Evolutionary conservation across 2,113 vertebrate species (phyloP).

Genomic region (Tragelaphus imberbis): DNA sequence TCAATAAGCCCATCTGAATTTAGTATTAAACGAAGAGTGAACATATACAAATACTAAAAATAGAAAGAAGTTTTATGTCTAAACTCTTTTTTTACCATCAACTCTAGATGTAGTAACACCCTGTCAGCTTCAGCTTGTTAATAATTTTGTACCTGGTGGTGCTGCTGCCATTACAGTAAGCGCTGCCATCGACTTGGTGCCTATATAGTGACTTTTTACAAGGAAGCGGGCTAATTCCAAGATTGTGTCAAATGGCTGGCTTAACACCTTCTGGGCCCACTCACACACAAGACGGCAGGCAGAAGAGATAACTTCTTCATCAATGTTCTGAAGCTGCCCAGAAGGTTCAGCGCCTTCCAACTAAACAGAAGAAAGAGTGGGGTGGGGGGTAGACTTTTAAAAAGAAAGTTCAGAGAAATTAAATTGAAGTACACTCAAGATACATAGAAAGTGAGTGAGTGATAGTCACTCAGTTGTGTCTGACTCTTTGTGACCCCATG

Average conservation of each 20-base stretch:
- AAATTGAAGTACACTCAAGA: background rate
- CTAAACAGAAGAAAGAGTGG: conserved; percentile 77
- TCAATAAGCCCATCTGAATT: background rate
- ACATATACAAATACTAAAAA: background rate
- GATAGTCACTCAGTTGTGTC: background rate
- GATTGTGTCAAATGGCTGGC: conserved; percentile 95
- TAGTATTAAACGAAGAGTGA: background rate
- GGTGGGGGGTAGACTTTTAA: background rate
- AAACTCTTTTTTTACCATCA: background rate
- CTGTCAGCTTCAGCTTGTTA: background rate
- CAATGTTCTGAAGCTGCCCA: conserved; percentile 88
- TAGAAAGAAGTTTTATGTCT: background rate
- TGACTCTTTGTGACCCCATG: background rate
- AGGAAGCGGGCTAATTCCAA: conserved; percentile 96
- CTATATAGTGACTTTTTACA: conserved; percentile 97
- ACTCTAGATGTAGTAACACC: background rate
- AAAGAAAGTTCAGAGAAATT: conserved; percentile 38
- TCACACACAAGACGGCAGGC: conserved; percentile 97
- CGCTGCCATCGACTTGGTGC: conserved; percentile 97
- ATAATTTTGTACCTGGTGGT: conserved; percentile 85
- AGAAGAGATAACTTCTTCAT: conserved; percentile 93
- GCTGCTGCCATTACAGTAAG: conserved; percentile 94
- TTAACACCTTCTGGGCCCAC: conserved; percentile 99
- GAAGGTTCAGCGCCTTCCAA: conserved; percentile 89
- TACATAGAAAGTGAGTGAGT: background rate